phyloP scores from a whole-genome alignment of 2,113 vertebrate genomes.

The Bubo bubo region DNA sequence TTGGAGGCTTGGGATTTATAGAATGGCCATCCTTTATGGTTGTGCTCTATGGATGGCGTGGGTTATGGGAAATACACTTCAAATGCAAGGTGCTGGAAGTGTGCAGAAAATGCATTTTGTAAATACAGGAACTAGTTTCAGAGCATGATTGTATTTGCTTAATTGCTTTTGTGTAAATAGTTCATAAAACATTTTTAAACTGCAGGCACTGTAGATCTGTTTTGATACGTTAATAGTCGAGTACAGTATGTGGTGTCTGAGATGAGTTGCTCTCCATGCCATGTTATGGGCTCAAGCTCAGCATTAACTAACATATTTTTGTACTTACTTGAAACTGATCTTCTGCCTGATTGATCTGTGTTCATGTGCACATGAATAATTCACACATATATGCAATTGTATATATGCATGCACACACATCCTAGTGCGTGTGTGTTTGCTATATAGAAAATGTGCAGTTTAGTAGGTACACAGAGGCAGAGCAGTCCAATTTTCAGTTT shows the following conservation, averaged over 20 bases:
- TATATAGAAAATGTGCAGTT: fast-evolving
- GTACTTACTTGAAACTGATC: background rate
- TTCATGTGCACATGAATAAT: conserved; percentile 33
- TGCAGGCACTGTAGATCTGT: background rate
- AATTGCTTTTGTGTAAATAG: background rate
- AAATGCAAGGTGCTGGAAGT: background rate
- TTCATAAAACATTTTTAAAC: background rate
- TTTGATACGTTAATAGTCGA: fast-evolving
- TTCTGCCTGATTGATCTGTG: conserved; percentile 5
- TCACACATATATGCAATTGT: background rate
- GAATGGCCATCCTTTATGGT: fast-evolving
- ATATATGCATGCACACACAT: background rate
- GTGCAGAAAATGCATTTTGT: background rate
- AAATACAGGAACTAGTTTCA: background rate
- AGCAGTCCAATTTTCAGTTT: background rate
- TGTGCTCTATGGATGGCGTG: background rate
- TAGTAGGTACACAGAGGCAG: background rate
- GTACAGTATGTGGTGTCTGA: background rate
- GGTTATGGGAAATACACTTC: background rate
- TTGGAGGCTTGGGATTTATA: background rate
- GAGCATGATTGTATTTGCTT: background rate
- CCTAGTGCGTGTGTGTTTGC: background rate
- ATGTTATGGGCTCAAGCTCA: background rate
- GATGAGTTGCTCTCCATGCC: background rate
- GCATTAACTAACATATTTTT: background rate